Evolutionary conservation across 2,888 invertebrate genomes (phyloP).

Genomic region (Dasysyrphus tricinctus): DNA sequence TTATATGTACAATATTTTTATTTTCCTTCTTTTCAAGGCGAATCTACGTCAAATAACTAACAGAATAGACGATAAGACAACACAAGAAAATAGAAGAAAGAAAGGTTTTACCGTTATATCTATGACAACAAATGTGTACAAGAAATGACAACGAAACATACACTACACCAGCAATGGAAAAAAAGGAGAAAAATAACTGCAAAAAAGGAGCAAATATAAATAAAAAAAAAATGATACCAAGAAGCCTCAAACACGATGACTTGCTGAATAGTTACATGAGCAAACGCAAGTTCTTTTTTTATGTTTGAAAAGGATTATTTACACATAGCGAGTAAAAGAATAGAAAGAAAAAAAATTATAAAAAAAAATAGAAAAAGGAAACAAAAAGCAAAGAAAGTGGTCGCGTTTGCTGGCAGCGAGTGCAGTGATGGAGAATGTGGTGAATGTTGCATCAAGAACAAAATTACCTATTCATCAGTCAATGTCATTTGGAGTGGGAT

Average conservation of each 20-base stretch:
- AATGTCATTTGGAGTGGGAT: slow-evolving; percentile 68
- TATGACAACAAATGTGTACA: slow-evolving; percentile 38
- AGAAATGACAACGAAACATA: slow-evolving; percentile 16
- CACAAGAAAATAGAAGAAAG: slow-evolving; percentile 50
- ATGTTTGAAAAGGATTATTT: slow-evolving; percentile 70
- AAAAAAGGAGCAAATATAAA: slow-evolving; percentile 27
- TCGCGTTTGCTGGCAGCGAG: slow-evolving; percentile 24
- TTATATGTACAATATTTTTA: background rate
- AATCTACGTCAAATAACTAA: slow-evolving; percentile 30
- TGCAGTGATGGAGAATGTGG: slow-evolving; percentile 26
- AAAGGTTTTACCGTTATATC: slow-evolving; percentile 41
- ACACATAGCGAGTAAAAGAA: slow-evolving; percentile 44
- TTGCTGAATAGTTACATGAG: slow-evolving; percentile 67
- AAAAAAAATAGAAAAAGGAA: slow-evolving; percentile 5
- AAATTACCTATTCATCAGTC: slow-evolving; percentile 75
- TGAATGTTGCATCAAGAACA: slow-evolving; percentile 42
- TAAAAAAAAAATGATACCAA: slow-evolving; percentile 5
- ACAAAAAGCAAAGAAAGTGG: slow-evolving; percentile 54
- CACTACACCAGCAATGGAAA: background rate
- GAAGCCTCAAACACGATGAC: slow-evolving; percentile 53
- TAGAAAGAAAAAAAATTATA: slow-evolving; percentile 31
- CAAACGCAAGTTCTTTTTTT: slow-evolving; percentile 61
- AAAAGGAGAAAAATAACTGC: background rate
- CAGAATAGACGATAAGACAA: slow-evolving; percentile 44
- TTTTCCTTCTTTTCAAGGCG: slow-evolving; percentile 36